Evolutionary conservation across 2,797 vertebrate species (phyloP).

Genomic region (Macropodus opercularis): DNA sequence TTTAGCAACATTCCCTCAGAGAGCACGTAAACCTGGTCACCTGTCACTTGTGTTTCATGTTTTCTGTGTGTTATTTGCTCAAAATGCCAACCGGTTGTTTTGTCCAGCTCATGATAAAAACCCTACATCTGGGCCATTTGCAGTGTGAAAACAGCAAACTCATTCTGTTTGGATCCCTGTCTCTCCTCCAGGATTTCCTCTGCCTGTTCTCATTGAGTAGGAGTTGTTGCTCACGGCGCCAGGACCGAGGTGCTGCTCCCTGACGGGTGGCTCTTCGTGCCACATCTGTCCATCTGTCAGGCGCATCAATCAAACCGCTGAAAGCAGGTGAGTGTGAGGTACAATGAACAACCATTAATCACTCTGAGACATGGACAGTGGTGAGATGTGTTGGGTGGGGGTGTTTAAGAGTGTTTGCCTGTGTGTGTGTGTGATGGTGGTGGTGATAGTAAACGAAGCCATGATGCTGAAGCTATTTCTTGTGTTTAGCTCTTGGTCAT

Average conservation of each 20-base stretch:
- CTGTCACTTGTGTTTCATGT: conserved; percentile 39
- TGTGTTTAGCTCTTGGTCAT: neutral
- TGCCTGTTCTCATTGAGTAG: conserved; percentile 11
- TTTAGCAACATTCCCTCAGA: conserved; percentile 12
- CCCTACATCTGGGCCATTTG: conserved; percentile 10
- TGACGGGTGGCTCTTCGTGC: conserved; percentile 41
- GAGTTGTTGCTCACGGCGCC: conserved; percentile 25
- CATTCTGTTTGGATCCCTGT: neutral
- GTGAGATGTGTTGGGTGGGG: neutral
- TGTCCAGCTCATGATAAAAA: neutral
- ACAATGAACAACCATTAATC: conserved; percentile 67
- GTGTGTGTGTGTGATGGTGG: neutral
- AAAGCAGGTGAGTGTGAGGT: conserved; percentile 56
- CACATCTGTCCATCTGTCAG: conserved; percentile 70
- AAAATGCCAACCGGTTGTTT: conserved; percentile 31
- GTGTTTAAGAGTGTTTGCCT: conserved; percentile 11
- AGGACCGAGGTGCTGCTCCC: conserved; percentile 27
- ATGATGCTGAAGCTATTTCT: no score
- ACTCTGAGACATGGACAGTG: conserved; percentile 51
- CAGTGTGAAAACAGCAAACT: conserved; percentile 5
- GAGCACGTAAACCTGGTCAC: conserved; percentile 10
- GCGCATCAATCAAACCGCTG: conserved; percentile 68
- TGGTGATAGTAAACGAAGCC: neutral
- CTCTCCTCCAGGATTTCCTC: neutral
- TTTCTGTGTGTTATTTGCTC: conserved; percentile 28